Base-by-base conservation (phyloP, 30 jellyfish, hydroid and myxozoan genomes). In the Aurelia sp. region DNA sequence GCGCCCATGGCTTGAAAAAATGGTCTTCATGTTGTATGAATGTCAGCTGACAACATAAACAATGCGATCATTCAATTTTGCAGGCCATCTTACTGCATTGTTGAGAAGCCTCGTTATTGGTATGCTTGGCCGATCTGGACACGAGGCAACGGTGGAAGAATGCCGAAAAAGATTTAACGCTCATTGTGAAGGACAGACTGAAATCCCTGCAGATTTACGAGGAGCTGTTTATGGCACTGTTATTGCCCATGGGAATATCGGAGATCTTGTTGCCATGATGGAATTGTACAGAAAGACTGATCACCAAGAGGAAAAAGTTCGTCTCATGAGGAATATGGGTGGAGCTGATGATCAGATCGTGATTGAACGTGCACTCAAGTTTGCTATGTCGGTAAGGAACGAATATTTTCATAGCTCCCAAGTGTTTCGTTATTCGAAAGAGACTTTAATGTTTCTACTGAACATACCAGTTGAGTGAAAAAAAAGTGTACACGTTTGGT, bases 141-240 rank as follows among this genome's bases (percentile, higher is more conserved):
- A 90, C 80, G 92, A 87, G 80, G 92, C 86, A 19, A 81, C 91
- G 0, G 82, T 96, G 1, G 85, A 76, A 19, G 96, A 87, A 80
- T 84, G 94, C 91, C 59, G 64, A 53, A 58, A 73, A 63, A 52
- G 92, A 58, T 96, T 96, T 58, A 67, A 63, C 4, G 98, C 74
- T 15, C 99, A 96, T 82, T 92, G 97, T 72, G 87, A 75, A 16
- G 97, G 91, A 53, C 81, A 68, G 8, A 47, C 83, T 8, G 83
- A 57, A 69, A 90, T 95, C 20, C 94, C 97, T 30, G 97, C 97
- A 0, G 99, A 95, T 60, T 51, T 95, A 57, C 81, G 99, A 19
- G 89, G 91, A 31, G 96, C 97, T 31, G 96, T 95, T 8, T 93
- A 82, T 84, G 90, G 97, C 24, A 84, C 97, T 55, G 99, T 95